Evolutionary conservation across 2,797 vertebrate species (phyloP), one percentile per base, ranked within the genome.

Genomic region (Sciurus carolinensis): DNA sequence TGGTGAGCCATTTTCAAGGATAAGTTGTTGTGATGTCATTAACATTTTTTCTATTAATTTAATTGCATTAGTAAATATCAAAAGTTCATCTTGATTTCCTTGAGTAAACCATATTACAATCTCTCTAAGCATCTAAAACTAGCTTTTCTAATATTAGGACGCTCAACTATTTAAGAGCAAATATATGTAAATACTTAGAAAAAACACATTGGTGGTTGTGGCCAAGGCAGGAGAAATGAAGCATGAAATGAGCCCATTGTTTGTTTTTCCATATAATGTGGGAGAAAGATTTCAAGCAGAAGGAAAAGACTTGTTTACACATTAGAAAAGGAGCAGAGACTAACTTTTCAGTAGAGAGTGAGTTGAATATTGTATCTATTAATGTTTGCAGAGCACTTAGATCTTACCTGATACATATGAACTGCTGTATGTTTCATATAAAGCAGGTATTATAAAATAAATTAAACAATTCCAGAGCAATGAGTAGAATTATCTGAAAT

Each of bases 41-140:
- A 20, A 36, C 18, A 93, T 80, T 95, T 91, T 28, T 89, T 81
- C n/a, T 73, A 20, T 59, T 54, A 18, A 79, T 33, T 89, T 64
- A 14, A 39, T 79, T 11, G 26, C 10, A 57, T 94, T 81, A 26
- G 17, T 36, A 72, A 81, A 66, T 87, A 57, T 28, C n/a, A 50
- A 91, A 91, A 67, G 0, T 73, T 85, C 54, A 3, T 18, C 24
- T 54, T 4, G 9, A 86, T 52, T 77, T 39, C 9, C 3, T 20
- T 57, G 4, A 72, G 26, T 59, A 87, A 87, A 44, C 4, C 36
- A 86, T 9, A 73, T 17, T 5, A 39, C 20, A 12, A n/a, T 52
- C 20, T 47, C 80, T 94, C 28, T 50, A 47, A 39, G 7, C 22
- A 66, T 7, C 22, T 22, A 5, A 87, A 82, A 77, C 4, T 24